These are phyloP conservation scores for Turritopsis rubra DNA, from an alignment of 30 jellyfish, hydroid and myxozoan genomes.

Conservation along the genomic window DNA sequence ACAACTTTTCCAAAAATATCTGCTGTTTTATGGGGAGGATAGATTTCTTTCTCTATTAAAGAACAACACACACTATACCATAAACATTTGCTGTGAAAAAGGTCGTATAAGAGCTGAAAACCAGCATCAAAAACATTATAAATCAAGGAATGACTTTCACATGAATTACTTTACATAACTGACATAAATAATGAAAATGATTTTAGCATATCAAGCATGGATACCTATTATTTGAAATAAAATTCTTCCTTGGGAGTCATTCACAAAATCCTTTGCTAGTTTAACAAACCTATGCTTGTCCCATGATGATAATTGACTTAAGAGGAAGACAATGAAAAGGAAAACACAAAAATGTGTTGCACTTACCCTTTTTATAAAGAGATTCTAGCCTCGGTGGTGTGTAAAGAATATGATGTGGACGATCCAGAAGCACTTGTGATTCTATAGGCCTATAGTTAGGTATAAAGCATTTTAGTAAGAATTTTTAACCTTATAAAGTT, in stretches of 20 bases:
- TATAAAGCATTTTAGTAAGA: no score
- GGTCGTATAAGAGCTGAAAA: not conserved
- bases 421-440: slow-evolving; percentile 13
- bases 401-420: slow-evolving; percentile 36
- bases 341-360: not conserved
- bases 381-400: slow-evolving; percentile 44
- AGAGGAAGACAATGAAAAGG: not conserved
- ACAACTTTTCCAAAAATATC: slow-evolving; percentile 68
- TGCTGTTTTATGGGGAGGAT: slow-evolving; percentile 37
- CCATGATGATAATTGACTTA: no score
- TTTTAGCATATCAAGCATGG: no score
- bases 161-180: no score
- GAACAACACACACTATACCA: not conserved
- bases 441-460: slow-evolving; percentile 45
- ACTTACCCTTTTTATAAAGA: slow-evolving; percentile 35
- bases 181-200: no score
- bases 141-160: no score
- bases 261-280: no score
- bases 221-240: no score
- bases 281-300: no score
- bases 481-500: not conserved
- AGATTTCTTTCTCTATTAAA: slow-evolving; percentile 31
- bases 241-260: no score
- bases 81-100: no score
- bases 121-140: not conserved